Evolutionary conservation across 2,888 invertebrate genomes (phyloP).

Genomic region (Cataglyphis livida): DNA sequence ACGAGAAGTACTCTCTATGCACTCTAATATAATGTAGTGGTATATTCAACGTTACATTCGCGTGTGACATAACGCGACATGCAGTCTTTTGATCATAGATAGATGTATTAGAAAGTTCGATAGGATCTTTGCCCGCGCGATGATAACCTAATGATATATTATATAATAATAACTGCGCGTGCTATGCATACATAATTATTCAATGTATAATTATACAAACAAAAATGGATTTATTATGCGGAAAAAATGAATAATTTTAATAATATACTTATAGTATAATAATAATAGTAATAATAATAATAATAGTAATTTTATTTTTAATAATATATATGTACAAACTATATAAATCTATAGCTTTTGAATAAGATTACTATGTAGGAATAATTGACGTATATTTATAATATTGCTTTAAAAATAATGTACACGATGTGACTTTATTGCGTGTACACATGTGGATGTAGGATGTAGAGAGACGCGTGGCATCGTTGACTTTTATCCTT

Average conservation of each 20-base stretch:
- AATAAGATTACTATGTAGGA: too few species aligned
- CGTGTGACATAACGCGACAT: conserved; percentile 29
- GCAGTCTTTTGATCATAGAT: conserved; percentile 5
- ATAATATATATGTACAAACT: background rate
- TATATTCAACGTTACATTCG: background rate
- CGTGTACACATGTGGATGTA: conserved; percentile 1
- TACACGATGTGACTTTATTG: background rate
- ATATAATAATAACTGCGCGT: conserved; percentile 29
- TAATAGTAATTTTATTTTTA: background rate
- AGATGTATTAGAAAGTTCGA: conserved; percentile 47
- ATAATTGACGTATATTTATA: too few species aligned
- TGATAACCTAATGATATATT: conserved; percentile 7
- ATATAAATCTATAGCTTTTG: too few species aligned
- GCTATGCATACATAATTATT: conserved; percentile 8
- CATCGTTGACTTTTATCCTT: conserved; percentile 58
- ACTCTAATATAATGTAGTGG: background rate
- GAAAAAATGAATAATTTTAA: background rate
- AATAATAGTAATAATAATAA: background rate
- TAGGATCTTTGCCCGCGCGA: conserved; percentile 3
- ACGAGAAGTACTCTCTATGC: background rate
- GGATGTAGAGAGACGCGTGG: conserved; percentile 40
- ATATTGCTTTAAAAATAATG: background rate
- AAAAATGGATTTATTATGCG: background rate
- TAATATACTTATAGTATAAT: background rate
- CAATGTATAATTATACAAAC: conserved; percentile 7